Base-by-base conservation (phyloP, 2,888 invertebrate species). In the Callinectes sapidus region DNA sequence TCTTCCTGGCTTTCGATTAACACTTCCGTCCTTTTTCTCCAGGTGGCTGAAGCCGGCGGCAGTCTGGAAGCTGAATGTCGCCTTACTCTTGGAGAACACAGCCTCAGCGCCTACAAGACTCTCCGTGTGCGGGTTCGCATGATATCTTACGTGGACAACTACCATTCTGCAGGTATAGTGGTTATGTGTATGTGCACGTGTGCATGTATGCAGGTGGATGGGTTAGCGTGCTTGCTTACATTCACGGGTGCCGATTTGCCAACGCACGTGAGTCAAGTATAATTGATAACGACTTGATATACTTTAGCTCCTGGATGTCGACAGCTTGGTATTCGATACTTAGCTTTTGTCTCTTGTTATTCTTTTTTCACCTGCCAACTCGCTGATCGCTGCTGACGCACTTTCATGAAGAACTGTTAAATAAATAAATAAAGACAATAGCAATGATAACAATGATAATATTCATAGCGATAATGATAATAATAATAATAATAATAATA, bases 71-170 rank as follows among this genome's bases (percentile, higher is more conserved):
- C 90, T 10, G 90, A 90, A 35, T 90, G 90, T 16, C 54, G 90
- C 14, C 86, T 90, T 32, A 86, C 90, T 23, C 61, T 90, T 42
- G 90, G 90, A 16, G 54, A 85, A 14, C 86, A 90, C 14, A 55
- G 55, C 54, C 90, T 86, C 55, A 90, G 90, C 61, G 86, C 90
- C 86, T 90, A 35, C 86, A 90, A 90, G 90, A 90, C 86, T 14
- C 90, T 90, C 2, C 85, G 90, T 6, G 90, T 90, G 28, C 55
- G 90, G 71, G 86, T 90, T 39, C 55, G 90, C n/a, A 90, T 90
- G 90, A 90, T 90, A 86, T 90, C 90, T 18, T 90, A 90, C 90
- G 90, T 90, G 6, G 90, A 86, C 39, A 90, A 86, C 55, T 90
- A 90, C 42, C 90, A 90, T 23, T 90, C 90, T 85, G 32, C 48